phyloP scores from a whole-genome alignment of 2,888 invertebrate species.

The Brachyptera putata region DNA sequence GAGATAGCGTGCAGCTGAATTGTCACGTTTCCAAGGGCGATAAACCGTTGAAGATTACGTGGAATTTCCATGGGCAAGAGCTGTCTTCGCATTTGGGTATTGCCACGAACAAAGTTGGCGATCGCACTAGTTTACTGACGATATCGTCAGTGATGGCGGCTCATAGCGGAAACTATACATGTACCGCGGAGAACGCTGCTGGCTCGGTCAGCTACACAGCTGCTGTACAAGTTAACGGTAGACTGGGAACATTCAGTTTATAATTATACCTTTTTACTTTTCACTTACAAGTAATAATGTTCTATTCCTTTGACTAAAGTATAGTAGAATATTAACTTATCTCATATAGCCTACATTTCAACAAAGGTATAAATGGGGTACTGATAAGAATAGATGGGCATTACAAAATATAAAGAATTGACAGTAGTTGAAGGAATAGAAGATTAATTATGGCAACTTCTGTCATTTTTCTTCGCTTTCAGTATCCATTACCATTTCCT shows the following conservation, averaged over 20 bases:
- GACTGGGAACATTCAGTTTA: background rate
- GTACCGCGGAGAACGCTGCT: slow-evolving; percentile 42
- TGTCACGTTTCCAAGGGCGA: slow-evolving; percentile 42
- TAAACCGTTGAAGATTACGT: slow-evolving; percentile 37
- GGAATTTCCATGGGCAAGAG: slow-evolving; percentile 38
- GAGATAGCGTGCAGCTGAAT: slow-evolving; percentile 40
- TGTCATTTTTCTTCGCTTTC: too few species aligned
- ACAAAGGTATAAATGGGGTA: background rate
- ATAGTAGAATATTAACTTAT: background rate
- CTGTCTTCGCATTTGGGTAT: slow-evolving; percentile 41
- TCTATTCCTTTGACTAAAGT: background rate
- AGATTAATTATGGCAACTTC: too few species aligned
- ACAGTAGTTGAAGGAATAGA: too few species aligned
- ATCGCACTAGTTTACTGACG: slow-evolving; percentile 46
- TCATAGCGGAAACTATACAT: slow-evolving; percentile 46
- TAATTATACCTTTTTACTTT: background rate
- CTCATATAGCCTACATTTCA: background rate
- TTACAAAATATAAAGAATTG: too few species aligned
- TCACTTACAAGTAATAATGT: background rate
- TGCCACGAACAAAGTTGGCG: slow-evolving; percentile 42
- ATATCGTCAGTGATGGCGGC: slow-evolving; percentile 45
- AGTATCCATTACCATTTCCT: too few species aligned
- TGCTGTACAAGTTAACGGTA: slow-evolving; percentile 42
- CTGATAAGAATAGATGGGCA: background rate
- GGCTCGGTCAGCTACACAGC: slow-evolving; percentile 42